Base-by-base conservation (phyloP, 2,888 invertebrate genomes). In the Sabatieria punctata region DNA sequence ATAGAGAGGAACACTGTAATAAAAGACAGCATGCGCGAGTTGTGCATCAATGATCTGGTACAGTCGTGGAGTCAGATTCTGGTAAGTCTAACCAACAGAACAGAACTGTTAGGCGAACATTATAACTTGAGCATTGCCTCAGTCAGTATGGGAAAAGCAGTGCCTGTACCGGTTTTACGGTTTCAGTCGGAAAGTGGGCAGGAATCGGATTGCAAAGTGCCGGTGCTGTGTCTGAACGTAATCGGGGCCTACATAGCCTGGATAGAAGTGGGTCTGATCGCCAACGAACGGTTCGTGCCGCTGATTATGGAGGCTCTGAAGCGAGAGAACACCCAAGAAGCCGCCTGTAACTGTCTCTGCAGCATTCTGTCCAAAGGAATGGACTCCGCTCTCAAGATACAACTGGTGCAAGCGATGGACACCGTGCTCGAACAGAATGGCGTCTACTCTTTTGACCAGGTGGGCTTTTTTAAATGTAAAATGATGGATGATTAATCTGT, bases 241-340 rank as follows among this genome's bases (percentile, higher is more conserved):
- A 68, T 75, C 43, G 74, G 74, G 2, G 66, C 68, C 22, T 75
- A 70, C 57, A 67, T 74, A 15, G 70, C 73, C 1, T 75, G 75
- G 75, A 74, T 75, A 46, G 75, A 75, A 57, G 71, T 75, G 44
- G 66, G 65, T 40, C 64, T 75, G 27, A 70, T 75, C 22, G 74
- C 73, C 38, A 75, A 75, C 55, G 71, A 74, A 44, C 64, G 68
- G 26, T 73, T 74, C 53, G 71, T 75, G 26, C 57, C 67, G 2
- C 60, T 71, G 18, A 61, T 75, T 25, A 65, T 74, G 4, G 41
- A 47, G 0, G 45, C 54, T 21, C 46, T 58, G 30, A 21, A 22
- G 4, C 40, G 19, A 8, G 23, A 26, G 6, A 8, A 35, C 41
- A 53, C 70, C 43, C 55, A 72, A 30, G 73, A 72, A 54, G 65